Evolutionary conservation across 2,888 invertebrate genomes (phyloP).

Genomic region (Drosophila macrothrix): DNA sequence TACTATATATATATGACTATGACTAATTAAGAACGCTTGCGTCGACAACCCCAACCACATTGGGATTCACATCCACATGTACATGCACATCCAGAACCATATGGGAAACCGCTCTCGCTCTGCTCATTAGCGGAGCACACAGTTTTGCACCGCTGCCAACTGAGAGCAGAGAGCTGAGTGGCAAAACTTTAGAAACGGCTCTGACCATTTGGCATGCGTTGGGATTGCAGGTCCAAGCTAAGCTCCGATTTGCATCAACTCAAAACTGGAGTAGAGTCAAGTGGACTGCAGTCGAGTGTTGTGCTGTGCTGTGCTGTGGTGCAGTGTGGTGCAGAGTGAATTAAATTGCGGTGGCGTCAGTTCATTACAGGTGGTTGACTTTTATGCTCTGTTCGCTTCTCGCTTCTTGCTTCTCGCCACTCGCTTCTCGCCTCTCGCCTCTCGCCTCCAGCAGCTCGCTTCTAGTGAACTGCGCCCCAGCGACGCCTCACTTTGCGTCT

Average conservation of each 20-base stretch:
- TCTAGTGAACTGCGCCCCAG: constrained; percentile 5
- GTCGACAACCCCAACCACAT: constrained; percentile 12
- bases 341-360: constrained; percentile 82
- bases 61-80: constrained; percentile 10
- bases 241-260: constrained; percentile 33
- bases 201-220: constrained; percentile 25
- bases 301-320: constrained; percentile 3
- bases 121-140: constrained; percentile 56
- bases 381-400: constrained; percentile 60
- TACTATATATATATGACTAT: constrained; percentile 48
- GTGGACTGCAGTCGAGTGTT: constrained; percentile 2
- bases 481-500: background rate
- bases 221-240: constrained; percentile 15
- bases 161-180: constrained; percentile 17
- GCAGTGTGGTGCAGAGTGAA: constrained; percentile 59
- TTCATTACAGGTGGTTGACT: constrained; percentile 83
- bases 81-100: background rate
- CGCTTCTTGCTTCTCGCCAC: constrained; percentile 28
- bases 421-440: background rate
- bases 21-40: constrained; percentile 68
- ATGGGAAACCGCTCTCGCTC: constrained; percentile 1
- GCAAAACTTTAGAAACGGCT: constrained; percentile 18
- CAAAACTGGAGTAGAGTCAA: constrained; percentile 15
- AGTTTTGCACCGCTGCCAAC: constrained; percentile 70
- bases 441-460: background rate